Conservation (phyloP, 2,113 vertebrate genomes). For the Rhynchomys soricoides region DNA sequence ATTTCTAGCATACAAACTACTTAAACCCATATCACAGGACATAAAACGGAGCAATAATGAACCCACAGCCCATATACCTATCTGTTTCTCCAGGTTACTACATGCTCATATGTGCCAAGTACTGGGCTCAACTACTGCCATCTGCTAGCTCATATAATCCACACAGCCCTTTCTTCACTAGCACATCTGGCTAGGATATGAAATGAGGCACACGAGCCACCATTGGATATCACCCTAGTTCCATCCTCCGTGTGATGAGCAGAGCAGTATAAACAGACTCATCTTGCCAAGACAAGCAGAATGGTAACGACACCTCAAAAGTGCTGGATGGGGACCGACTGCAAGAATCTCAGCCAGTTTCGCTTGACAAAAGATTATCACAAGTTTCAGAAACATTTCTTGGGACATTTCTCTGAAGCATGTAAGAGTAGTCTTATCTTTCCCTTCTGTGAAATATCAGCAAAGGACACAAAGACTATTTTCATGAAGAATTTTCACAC, state of each 20-base stretch:
- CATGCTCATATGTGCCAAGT: background rate
- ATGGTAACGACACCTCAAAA: background rate
- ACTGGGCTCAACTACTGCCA: background rate
- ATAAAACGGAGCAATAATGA: background rate
- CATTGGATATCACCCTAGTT: background rate
- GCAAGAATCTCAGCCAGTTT: conserved; percentile 37
- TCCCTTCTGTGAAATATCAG: background rate
- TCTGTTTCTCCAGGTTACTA: background rate
- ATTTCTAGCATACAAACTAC: background rate
- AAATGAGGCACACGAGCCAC: background rate
- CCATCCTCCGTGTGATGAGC: background rate
- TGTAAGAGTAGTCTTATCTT: conserved; percentile 33
- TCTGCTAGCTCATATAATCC: background rate
- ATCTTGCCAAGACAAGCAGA: background rate
- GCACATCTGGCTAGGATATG: background rate
- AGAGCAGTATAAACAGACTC: background rate
- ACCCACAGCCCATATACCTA: background rate
- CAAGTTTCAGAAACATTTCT: conserved; percentile 55
- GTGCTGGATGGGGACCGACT: background rate
- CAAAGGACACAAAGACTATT: conserved; percentile 44
- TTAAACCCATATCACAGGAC: background rate
- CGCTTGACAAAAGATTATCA: conserved; percentile 55
- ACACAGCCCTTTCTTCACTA: background rate
- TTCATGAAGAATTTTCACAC: conserved; percentile 43
- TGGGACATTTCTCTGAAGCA: background rate